phyloP scores from a whole-genome alignment of 2,113 vertebrate genomes.

The Danionella cerebrum region DNA sequence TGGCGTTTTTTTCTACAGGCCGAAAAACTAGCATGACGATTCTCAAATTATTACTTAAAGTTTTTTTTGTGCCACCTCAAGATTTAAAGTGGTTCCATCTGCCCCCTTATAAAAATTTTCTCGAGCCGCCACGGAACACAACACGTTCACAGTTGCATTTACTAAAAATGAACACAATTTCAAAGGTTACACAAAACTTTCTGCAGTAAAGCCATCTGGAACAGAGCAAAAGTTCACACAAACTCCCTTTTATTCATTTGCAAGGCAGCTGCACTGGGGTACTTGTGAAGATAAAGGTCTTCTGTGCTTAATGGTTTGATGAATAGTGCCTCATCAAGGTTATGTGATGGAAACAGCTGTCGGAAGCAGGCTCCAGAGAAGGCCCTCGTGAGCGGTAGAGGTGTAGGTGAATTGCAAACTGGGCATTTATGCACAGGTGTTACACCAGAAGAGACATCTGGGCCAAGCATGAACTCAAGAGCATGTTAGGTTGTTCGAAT shows the following conservation, averaged over 20 bases:
- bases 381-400: not conserved
- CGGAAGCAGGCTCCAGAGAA: constrained; percentile 19
- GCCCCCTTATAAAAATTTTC: too few relatives aligned
- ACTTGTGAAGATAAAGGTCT: not conserved
- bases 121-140: too few relatives aligned
- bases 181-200: not conserved
- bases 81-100: too few relatives aligned
- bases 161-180: not conserved
- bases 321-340: constrained; percentile 11
- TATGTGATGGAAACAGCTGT: constrained; percentile 10
- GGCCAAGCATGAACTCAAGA: not conserved
- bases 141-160: not conserved
- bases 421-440: constrained; percentile 9
- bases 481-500: not conserved
- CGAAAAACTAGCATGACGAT: too few relatives aligned
- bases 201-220: not conserved
- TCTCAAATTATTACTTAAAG: too few relatives aligned
- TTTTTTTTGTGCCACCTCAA: too few relatives aligned
- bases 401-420: not conserved
- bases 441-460: not conserved
- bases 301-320: not conserved
- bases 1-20: too few relatives aligned
- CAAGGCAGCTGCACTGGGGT: not conserved
- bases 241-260: not conserved
- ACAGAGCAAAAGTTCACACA: not conserved